Evolutionary conservation across 2,113 vertebrate species (phyloP), one percentile per base, ranked within the genome.

Genomic region (Oreochromis spilurus): DNA sequence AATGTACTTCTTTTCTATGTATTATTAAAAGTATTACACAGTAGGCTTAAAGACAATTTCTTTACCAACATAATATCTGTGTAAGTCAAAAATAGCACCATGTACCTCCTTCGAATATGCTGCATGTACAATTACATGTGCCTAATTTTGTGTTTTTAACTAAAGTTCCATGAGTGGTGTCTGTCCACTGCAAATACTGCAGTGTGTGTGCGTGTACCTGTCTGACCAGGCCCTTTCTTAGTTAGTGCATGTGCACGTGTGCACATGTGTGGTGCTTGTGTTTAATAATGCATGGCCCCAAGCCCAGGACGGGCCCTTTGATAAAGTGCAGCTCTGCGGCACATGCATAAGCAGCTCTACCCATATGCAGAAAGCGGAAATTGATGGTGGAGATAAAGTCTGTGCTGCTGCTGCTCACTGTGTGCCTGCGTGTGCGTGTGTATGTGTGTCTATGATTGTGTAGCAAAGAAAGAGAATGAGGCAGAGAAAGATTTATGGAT

Each of bases 271-370:
- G 94, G 89, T 83, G 87, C 84, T 89, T 91, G 93, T 95, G 95
- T 96, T 96, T 94, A 96, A 96, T 96, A 96, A 96, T 97, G 96
- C 96, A 96, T 96, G 94, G 94, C 94, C 94, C 86, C 88, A 36
- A 91, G 95, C 93, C 92, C 93, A 95, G 95, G 95, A 96, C 93
- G 89, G 94, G 92, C 84, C 94, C 92, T 95, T 96, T 96, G 96
- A 96, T 97, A 96, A 96, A 97, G 95, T 96, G 94, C 93, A 95
- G 94, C 93, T 92, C 91, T 89, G 84, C 86, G 87, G 93, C 94
- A 94, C 93, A 95, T 96, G 95, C 95, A 96, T 96, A 96, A 96
- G 96, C 95, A 96, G 94, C 96, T 93, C 91, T 91, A 95, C 94
- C 95, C 94, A 95, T 96, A 96, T 96, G 95, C 95, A 96, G 94